Percentiles rank a stretch among this genome's conserved stretches.
Conservation (phyloP, 2,797 vertebrate genomes). For the Limnodromus scolopaceus region DNA sequence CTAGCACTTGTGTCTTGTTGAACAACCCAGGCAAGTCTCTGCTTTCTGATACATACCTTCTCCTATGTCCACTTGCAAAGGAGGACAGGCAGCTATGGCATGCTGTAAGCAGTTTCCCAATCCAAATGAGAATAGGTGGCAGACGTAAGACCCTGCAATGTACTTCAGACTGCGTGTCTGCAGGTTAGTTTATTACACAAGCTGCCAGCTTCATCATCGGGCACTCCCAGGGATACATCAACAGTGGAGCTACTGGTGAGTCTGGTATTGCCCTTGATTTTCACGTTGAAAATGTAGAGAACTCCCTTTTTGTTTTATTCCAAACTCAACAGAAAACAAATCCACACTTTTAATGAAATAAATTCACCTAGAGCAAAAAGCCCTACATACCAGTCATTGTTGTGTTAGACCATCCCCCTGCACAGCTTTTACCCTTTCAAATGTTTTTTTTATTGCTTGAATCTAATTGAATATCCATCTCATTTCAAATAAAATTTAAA, state of each 20-base stretch:
- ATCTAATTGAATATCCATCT: slow-evolving; percentile 66
- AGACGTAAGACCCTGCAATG: neutral
- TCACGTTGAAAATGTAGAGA: neutral
- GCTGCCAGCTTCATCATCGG: rapidly evolving
- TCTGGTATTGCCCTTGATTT: neutral
- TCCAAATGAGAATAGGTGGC: neutral
- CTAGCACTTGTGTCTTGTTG: neutral
- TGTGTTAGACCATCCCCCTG: neutral
- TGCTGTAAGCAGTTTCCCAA: neutral
- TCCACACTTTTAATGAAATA: neutral
- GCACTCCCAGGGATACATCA: neutral
- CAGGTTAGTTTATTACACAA: neutral
- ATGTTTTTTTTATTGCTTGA: slow-evolving; percentile 37
- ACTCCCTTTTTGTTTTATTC: neutral
- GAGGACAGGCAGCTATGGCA: neutral
- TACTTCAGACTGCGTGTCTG: neutral
- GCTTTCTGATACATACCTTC: neutral
- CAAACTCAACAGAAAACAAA: neutral
- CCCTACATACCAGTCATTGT: neutral
- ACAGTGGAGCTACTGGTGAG: neutral
- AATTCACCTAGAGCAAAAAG: neutral
- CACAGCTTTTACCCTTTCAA: slow-evolving; percentile 25
- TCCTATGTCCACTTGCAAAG: neutral
- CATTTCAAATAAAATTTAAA: slow-evolving; percentile 60
- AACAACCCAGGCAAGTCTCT: neutral